These are phyloP conservation scores for Euleptes europaea DNA, from an alignment of 2,113 vertebrate genomes.

Conservation along the genomic window DNA sequence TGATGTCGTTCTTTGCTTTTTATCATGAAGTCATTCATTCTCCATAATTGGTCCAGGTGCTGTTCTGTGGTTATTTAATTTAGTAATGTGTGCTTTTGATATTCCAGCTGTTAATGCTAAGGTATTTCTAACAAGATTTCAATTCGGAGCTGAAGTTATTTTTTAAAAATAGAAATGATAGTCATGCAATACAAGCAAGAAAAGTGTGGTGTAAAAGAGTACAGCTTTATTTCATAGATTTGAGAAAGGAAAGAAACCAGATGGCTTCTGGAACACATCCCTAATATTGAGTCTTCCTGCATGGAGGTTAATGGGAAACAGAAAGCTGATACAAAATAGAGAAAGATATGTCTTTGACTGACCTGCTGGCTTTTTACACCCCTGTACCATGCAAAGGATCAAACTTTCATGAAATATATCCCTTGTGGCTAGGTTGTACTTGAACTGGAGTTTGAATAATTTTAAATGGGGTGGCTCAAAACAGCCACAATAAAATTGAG, in stretches of 20 bases:
- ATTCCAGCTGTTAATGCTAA: not conserved
- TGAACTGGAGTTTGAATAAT: not conserved
- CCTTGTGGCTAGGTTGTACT: not conserved
- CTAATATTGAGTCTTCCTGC: not conserved
- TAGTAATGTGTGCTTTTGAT: not conserved
- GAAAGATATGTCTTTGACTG: rapidly evolving
- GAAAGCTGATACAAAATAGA: not conserved
- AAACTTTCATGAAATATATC: not conserved
- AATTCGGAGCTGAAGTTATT: constrained; percentile 10
- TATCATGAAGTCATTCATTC: constrained; percentile 7
- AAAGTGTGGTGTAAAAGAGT: not conserved
- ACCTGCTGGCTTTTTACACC: not conserved
- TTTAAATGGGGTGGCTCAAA: too few relatives aligned
- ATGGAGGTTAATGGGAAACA: not conserved
- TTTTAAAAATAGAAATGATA: not conserved
- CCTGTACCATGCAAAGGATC: not conserved
- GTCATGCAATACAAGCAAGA: not conserved
- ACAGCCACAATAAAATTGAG: too few relatives aligned
- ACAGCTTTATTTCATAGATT: not conserved
- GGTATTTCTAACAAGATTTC: not conserved
- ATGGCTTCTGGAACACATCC: not conserved
- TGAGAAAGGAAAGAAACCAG: not conserved
- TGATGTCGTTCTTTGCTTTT: constrained; percentile 4
- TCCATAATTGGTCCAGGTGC: not conserved
- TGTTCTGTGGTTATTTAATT: not conserved